phyloP scores from a whole-genome alignment of 1,140 invertebrate species.

The Diachasma alloeum region DNA sequence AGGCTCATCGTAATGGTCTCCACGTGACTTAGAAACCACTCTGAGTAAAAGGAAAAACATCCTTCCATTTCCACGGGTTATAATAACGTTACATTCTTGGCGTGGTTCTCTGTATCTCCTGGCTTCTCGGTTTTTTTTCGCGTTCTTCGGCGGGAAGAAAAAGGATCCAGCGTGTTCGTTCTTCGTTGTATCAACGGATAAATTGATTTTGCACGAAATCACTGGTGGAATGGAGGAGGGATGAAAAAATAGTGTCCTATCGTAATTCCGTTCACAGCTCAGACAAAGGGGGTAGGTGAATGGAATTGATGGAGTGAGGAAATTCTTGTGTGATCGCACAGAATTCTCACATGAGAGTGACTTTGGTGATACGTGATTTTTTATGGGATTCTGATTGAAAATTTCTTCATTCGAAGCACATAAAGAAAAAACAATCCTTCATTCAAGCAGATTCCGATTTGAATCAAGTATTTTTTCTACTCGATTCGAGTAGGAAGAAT shows the following conservation, averaged over 20 bases:
- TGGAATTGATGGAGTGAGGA: background rate
- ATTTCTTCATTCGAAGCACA: no score
- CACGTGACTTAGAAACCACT: background rate
- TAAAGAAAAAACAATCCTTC: no score
- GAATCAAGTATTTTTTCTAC: no score
- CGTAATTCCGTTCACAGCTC: conserved; percentile 1
- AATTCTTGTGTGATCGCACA: background rate
- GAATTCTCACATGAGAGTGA: background rate
- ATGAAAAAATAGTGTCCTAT: background rate
- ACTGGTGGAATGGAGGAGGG: background rate
- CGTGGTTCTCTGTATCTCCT: background rate
- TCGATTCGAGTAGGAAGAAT: no score
- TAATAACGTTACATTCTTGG: conserved; percentile 22
- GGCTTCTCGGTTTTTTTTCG: background rate
- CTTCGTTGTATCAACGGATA: background rate
- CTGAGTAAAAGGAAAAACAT: background rate
- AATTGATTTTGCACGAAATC: conserved; percentile 20
- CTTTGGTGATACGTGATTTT: background rate
- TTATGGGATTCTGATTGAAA: background rate
- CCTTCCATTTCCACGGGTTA: background rate
- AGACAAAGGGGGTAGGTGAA: background rate
- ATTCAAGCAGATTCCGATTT: no score
- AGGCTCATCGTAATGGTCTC: background rate
- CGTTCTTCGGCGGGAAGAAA: background rate
- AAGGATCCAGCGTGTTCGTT: background rate